Base-by-base conservation (phyloP, 2,113 vertebrate genomes). In the Mormyrus iriodes region DNA sequence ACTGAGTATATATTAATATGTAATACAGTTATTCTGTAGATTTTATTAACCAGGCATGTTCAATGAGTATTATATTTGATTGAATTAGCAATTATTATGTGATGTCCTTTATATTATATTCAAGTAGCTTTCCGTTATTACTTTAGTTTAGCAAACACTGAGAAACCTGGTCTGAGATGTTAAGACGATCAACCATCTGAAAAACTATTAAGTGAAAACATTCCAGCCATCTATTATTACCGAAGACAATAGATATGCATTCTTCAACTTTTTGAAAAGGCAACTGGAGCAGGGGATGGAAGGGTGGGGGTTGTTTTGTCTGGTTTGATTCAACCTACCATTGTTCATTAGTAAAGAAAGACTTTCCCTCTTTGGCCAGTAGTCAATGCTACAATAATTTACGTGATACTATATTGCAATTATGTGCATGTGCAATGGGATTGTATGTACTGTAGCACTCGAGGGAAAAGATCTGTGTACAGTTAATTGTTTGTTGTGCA, bases 301-400 rank as follows among this genome's bases (percentile, higher is more conserved):
- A 42, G 83, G 44, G 24, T 21, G 44, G 24, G 46, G 46, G 24
- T 13, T 48, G 44, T 13, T 79, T n/a, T 79, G 73, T 42, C 73
- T 79, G 73, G 73, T n/a, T 42, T 39, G 83, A 85, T 27, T 85
- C 83, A 85, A 51, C 44, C 61, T 85, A 24, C n/a, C 44, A 85
- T 48, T 85, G 46, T 85, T 31, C n/a, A 51, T 51, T 31, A 85
- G 12, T 27, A 27, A 44, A 3, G 21, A 27, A 51, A 51, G 44
- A 15, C 83, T 27, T 48, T 44, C 48, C 48, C 44, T 48, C 46
- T 51, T 10, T 27, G 83, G 83, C n/a, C n/a, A 31, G 27, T 85
- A 51, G 21, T 49, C 19, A 27, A 13, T 84, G 46, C 7, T 84
- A 84, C 39, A 49, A 85, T 49, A 27, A 31, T 8, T 51, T 49